Evolutionary conservation across 2,797 vertebrate species (phyloP).

Genomic region (Squalus acanthias): DNA sequence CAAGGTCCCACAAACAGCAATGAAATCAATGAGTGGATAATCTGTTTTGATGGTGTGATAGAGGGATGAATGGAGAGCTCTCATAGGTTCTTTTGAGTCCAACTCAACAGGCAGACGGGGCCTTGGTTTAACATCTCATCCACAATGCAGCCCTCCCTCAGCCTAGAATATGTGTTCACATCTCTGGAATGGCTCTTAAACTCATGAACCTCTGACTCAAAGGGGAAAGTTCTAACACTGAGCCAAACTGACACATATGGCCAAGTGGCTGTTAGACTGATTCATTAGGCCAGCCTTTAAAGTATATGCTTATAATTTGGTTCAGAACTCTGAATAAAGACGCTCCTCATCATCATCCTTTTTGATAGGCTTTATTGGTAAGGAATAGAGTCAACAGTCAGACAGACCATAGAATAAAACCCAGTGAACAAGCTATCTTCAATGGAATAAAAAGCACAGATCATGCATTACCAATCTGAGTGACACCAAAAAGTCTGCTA

Average conservation of each 20-base stretch:
- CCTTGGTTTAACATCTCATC: not conserved
- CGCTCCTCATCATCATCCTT: not conserved
- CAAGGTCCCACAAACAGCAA: too few relatives aligned
- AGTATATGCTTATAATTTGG: too few relatives aligned
- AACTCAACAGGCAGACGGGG: not conserved
- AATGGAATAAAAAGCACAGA: not conserved
- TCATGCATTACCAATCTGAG: not conserved
- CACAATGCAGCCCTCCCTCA: not conserved
- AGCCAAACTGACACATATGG: not conserved
- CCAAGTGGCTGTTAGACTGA: too few relatives aligned
- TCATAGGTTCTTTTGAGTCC: not conserved
- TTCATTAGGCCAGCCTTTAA: too few relatives aligned
- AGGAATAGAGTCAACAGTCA: too few relatives aligned
- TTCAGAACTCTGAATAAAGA: not conserved
- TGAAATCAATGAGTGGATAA: not conserved
- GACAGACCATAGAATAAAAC: not conserved
- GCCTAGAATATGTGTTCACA: too few relatives aligned
- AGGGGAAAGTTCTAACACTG: not conserved
- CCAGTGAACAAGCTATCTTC: not conserved
- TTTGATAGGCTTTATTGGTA: not conserved
- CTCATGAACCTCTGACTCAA: not conserved
- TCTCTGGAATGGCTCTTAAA: too few relatives aligned
- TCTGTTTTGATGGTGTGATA: not conserved
- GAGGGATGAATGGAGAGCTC: not conserved
- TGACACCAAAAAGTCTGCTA: not conserved